Evolutionary conservation across 1,140 invertebrate species (phyloP).

Genomic region (Hormaphis cornu): DNA sequence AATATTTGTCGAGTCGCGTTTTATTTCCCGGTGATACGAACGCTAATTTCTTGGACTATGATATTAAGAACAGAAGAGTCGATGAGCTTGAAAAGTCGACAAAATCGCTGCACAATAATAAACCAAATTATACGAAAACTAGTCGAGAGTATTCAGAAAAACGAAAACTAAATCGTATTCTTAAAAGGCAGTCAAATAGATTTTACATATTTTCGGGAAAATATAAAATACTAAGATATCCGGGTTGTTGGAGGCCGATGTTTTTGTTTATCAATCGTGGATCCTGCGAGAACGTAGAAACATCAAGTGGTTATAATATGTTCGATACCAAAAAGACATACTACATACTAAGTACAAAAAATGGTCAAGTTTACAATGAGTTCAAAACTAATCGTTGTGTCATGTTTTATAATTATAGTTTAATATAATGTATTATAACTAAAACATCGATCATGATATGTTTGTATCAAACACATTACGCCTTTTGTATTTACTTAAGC

Average conservation of each 20-base stretch:
- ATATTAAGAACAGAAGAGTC: neutral
- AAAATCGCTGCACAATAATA: neutral
- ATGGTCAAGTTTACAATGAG: neutral
- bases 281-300: neutral
- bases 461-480: no score
- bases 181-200: neutral
- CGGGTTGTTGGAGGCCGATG: neutral
- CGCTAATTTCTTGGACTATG: neutral
- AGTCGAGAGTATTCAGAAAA: neutral
- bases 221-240: neutral
- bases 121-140: neutral
- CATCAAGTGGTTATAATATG: neutral
- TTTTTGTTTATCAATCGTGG: neutral
- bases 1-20: no score
- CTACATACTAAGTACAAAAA: neutral
- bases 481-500: no score
- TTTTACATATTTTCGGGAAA: neutral
- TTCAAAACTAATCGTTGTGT: neutral
- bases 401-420: neutral
- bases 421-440: neutral
- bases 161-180: neutral
- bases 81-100: neutral
- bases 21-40: neutral
- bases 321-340: neutral
- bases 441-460: neutral